Evolutionary conservation across 2,888 invertebrate species (phyloP), one percentile per base, ranked within the genome.

Genomic region (Nezara viridula): DNA sequence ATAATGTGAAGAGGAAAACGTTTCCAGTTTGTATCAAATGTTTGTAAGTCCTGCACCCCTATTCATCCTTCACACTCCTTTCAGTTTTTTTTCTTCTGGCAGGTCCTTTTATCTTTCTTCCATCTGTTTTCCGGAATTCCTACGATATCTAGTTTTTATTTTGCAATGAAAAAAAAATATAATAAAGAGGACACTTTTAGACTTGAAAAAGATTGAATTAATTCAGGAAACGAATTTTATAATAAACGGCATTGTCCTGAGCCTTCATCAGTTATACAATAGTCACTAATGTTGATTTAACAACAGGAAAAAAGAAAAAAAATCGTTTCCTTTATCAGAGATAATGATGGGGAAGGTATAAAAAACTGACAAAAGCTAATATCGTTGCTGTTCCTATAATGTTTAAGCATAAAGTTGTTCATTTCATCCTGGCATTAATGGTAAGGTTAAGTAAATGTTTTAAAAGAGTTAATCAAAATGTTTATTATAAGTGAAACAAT

Each of bases 1-100:
- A 60, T 60, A 60, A 60, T 60, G 60, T 27, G 27, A 60, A 9
- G 27, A 60, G 60, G 27, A 60, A 60, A 60, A n/a, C 60, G 60
- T 60, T 60, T 60, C 14, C 60, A 27, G 60, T 60, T 60, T 60
- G 60, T 60, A 60, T 60, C 60, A 60, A 60, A 5, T 60, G 60
- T 60, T 27, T 60, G 12, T 14, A 60, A n/a, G n/a, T 55, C 55
- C n/a, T 55, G n/a, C 55, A n/a, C 7, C n/a, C 55, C 5, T n/a
- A n/a, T 6, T n/a, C 55, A 55, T 55, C 55, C 14, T 60, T 14
- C 27, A 60, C 12, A 27, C 2, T 60, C 27, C 27, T 60, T 27
- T 27, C 60, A 60, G 9, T 3, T 9, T n/a, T n/a, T n/a, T 50
- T 50, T 21, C 9, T 21, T n/a, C 60, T 27, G 12, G 24, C n/a